A percentile compares a stretch with the other conserved stretches of the same genome.
Conservation (phyloP, 30 jellyfish, hydroid and myxozoan genomes). For the Nemopilema nomurai region DNA sequence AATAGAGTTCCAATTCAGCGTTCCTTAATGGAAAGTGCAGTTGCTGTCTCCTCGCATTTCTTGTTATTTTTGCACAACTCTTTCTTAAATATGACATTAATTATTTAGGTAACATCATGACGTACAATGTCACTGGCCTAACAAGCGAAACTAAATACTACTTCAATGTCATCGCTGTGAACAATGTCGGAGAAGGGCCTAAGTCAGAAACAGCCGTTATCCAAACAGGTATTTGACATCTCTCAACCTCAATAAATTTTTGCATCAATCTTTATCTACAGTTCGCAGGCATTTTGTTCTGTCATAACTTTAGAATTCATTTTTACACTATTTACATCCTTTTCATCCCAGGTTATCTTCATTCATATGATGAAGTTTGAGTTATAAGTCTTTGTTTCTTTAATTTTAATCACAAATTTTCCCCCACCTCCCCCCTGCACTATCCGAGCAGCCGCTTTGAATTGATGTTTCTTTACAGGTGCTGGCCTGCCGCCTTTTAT, state of each 20-base stretch:
- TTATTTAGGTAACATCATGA: slow-evolving; percentile 68
- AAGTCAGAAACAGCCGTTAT: slow-evolving; percentile 58
- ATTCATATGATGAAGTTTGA: no score
- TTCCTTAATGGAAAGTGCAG: no score
- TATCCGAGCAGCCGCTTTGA: background rate
- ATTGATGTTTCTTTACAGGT: background rate
- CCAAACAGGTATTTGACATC: slow-evolving; percentile 57
- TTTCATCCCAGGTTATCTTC: no score
- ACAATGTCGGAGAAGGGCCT: slow-evolving; percentile 91
- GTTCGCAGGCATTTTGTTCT: no score
- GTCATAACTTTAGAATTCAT: no score
- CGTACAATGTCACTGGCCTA: slow-evolving; percentile 83
- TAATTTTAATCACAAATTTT: no score
- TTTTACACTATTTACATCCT: no score
- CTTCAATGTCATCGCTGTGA: slow-evolving; percentile 81
- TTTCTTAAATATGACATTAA: background rate
- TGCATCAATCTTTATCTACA: background rate
- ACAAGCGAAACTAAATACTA: slow-evolving; percentile 71
- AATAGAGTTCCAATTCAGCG: no score
- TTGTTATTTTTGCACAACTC: background rate
- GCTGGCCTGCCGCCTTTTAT: slow-evolving; percentile 21
- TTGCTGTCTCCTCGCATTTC: background rate
- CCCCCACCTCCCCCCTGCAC: no score
- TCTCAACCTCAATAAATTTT: background rate
- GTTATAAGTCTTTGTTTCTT: no score